Evolutionary conservation across 2,888 invertebrate species (phyloP), one percentile per base, ranked within the genome.

Genomic region (Hirtodrosophila histrioides): DNA sequence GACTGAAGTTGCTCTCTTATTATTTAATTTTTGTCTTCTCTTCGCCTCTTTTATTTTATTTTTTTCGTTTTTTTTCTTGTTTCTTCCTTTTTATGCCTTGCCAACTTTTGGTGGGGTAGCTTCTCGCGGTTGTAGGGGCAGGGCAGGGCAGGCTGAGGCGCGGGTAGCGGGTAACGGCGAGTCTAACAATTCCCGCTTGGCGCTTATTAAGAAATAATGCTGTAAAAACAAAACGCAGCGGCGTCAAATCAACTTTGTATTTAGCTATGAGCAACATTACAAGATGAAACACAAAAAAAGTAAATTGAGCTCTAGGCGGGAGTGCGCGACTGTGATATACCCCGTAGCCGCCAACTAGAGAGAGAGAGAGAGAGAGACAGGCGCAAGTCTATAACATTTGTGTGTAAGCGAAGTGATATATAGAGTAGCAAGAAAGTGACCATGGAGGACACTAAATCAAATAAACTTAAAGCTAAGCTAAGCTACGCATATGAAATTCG

Each of bases 1-100:
- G 78, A 86, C 79, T 86, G 75, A 86, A 84, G 86, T 84, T 84
- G 75, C 72, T 75, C 81, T 83, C 82, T 85, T 83, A 86, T 84
- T 84, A 84, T 84, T 86, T 86, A 86, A 84, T 86, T 86, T 83
- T 77, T 83, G 84, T 78, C 70, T 80, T 75, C 68, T 55, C 61
- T 65, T 31, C 44, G 44, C 56, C 51, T 51, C 27, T 44, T 55
- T 37, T 45, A 8, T 46, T 23, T 53, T 55, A 36, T 46, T 53
- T 55, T 39, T 46, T 17, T 35, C 6, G 11, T 46, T 41, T 53
- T 41, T 23, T 41, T 43, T 36, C 6, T 36, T 11, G 27, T 50
- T 35, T 39, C 10, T n/a, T 17, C 35, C 11, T 36, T 44, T 50
- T 53, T 62, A 24, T 23, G 31, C 40, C 35, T n/a, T 45, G 3